These are phyloP conservation scores for Clivina fossor DNA, from an alignment of 2,888 invertebrate species.

Conservation along the genomic window DNA sequence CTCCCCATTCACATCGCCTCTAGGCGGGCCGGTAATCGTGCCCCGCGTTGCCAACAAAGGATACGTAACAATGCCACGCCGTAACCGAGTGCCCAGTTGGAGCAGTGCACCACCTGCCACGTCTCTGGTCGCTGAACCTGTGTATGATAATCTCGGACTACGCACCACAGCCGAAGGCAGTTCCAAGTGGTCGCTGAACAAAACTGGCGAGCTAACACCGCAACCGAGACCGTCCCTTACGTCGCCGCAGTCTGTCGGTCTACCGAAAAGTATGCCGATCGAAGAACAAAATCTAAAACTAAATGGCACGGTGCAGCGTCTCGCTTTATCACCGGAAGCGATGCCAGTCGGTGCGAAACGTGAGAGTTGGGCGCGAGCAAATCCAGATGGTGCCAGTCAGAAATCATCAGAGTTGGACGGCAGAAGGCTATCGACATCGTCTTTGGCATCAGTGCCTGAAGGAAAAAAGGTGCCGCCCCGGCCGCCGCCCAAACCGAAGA, in stretches of 20 bases:
- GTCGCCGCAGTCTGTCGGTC: slow-evolving; percentile 44
- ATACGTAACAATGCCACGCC: slow-evolving; percentile 83
- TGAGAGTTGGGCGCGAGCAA: slow-evolving; percentile 6
- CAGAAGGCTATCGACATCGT: slow-evolving; percentile 17
- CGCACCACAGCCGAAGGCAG: slow-evolving; percentile 87
- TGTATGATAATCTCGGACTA: slow-evolving; percentile 83
- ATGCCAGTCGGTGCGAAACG: slow-evolving; percentile 51
- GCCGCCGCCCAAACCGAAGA: slow-evolving; percentile 82
- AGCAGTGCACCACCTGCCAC: slow-evolving; percentile 64
- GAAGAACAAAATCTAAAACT: slow-evolving; percentile 53
- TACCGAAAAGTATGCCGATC: slow-evolving; percentile 57
- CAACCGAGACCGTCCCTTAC: slow-evolving; percentile 59
- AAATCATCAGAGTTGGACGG: slow-evolving; percentile 9
- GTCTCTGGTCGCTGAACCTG: slow-evolving; percentile 65
- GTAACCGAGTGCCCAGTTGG: slow-evolving; percentile 82
- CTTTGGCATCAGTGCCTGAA: slow-evolving; percentile 23
- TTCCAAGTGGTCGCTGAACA: slow-evolving; percentile 75
- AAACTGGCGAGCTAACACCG: slow-evolving; percentile 60
- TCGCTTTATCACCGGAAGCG: slow-evolving; percentile 44
- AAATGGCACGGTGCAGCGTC: slow-evolving; percentile 10
- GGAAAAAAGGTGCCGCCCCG: slow-evolving; percentile 66
- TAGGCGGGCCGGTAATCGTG: slow-evolving; percentile 65
- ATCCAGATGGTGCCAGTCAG: slow-evolving; percentile 14
- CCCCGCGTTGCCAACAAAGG: slow-evolving; percentile 65
- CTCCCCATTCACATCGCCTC: slow-evolving; percentile 71